A percentile compares a stretch with the other conserved stretches of the same genome.
phyloP scores from a whole-genome alignment of 2,113 vertebrate species.

The Phasianus colchicus region DNA sequence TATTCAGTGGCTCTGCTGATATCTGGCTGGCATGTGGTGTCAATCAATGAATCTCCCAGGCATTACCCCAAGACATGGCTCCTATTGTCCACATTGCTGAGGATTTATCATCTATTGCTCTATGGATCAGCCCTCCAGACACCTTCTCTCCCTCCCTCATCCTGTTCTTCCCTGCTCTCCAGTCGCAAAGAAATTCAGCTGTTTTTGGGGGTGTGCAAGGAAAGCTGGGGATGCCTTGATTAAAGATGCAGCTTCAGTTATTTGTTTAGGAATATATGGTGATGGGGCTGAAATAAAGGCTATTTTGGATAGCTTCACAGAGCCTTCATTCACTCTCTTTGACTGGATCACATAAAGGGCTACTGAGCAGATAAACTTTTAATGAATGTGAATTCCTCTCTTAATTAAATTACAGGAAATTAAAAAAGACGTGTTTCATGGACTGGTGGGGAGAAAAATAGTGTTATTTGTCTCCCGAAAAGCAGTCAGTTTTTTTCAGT shows the following conservation, averaged over 20 bases:
- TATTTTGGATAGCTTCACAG: constrained; percentile 45
- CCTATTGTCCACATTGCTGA: not conserved
- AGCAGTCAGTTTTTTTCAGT: not conserved
- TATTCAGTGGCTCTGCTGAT: not conserved
- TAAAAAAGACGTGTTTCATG: constrained; percentile 40
- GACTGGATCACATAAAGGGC: constrained; percentile 18
- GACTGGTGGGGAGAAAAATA: not conserved
- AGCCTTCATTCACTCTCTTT: constrained; percentile 36
- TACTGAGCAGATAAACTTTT: constrained; percentile 42
- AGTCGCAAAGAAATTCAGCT: not conserved
- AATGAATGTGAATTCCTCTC: constrained; percentile 44
- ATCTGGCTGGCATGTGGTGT: not conserved
- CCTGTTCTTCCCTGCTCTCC: not conserved
- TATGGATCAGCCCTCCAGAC: not conserved
- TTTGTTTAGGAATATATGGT: constrained; percentile 6
- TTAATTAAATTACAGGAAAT: constrained; percentile 67
- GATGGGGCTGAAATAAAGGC: constrained; percentile 21
- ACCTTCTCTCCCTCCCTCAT: accelerated
- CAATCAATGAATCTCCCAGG: not conserved
- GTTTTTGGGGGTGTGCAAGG: not conserved
- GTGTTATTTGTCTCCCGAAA: not conserved
- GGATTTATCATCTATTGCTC: not conserved
- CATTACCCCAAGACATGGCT: not conserved
- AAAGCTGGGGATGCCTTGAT: not conserved
- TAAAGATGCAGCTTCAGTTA: constrained; percentile 7